Conservation (phyloP, 2,888 invertebrate genomes). For the Mythimna pallens region DNA sequence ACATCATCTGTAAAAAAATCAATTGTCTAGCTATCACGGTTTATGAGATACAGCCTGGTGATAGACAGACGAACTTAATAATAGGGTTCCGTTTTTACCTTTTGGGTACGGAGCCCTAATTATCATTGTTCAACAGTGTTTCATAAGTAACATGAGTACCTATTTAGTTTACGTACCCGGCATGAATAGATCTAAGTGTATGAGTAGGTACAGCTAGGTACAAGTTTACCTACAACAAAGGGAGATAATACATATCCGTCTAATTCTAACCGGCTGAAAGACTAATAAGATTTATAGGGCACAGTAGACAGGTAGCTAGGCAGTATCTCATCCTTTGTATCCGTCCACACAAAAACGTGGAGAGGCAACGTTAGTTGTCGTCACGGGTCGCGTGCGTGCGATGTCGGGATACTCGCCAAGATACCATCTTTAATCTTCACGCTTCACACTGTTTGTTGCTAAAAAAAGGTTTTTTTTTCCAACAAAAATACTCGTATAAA, state of each 20-base stretch:
- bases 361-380: constrained; percentile 50
- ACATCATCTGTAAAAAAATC: no score
- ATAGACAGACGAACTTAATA: no score
- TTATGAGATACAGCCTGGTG: no score
- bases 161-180: constrained; percentile 4
- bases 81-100: no score
- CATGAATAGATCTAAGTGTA: constrained; percentile 19
- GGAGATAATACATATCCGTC: constrained; percentile 53
- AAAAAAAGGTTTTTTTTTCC: constrained; percentile 37
- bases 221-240: constrained; percentile 32
- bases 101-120: not conserved
- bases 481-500: constrained; percentile 34
- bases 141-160: not conserved
- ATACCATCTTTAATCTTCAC: constrained; percentile 76
- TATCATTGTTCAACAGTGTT: not conserved
- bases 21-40: no score
- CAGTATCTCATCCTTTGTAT: constrained; percentile 70
- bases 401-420: constrained; percentile 58
- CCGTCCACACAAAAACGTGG: constrained; percentile 62
- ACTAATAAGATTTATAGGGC: constrained; percentile 64
- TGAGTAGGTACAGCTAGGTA: constrained; percentile 8
- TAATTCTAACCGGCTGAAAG: constrained; percentile 47
- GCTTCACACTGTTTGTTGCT: constrained; percentile 63
- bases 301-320: constrained; percentile 56
- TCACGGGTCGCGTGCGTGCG: constrained; percentile 70